Evolutionary conservation across 2,113 vertebrate genomes (phyloP).

Genomic region (Motacilla alba): DNA sequence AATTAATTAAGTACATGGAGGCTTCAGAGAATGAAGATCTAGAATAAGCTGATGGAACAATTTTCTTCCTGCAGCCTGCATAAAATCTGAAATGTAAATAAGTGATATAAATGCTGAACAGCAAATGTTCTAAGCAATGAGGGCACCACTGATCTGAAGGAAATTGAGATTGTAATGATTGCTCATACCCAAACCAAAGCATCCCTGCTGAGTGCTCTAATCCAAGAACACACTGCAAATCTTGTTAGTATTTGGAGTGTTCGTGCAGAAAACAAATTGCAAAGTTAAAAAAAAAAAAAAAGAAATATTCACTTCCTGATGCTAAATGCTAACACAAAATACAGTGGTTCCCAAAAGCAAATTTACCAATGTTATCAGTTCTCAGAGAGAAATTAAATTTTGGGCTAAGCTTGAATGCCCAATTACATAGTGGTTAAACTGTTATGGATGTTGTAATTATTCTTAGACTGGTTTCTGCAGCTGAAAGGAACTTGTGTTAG

Average conservation of each 20-base stretch:
- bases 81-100: constrained; percentile 30
- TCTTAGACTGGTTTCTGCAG: not conserved
- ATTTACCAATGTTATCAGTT: constrained; percentile 3
- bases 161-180: constrained; percentile 13
- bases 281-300: not conserved
- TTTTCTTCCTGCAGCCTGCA: not conserved
- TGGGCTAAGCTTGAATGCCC: not conserved
- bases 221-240: not conserved
- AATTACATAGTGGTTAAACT: not conserved
- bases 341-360: not conserved
- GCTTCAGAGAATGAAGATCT: not conserved
- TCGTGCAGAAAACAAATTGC: constrained; percentile 32
- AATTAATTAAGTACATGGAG: not conserved
- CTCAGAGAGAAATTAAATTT: constrained; percentile 19
- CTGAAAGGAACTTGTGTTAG: not conserved
- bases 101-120: not conserved
- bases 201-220: constrained; percentile 6
- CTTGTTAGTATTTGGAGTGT: constrained; percentile 8
- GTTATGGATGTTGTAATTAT: not conserved
- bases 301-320: not conserved
- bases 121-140: not conserved
- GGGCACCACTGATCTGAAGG: not conserved
- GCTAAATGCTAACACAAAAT: not conserved
- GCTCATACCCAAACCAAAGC: not conserved
- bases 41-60: not conserved